Conservation (phyloP, 2,797 vertebrate genomes). For the Parauchenoglanis punctatus region DNA sequence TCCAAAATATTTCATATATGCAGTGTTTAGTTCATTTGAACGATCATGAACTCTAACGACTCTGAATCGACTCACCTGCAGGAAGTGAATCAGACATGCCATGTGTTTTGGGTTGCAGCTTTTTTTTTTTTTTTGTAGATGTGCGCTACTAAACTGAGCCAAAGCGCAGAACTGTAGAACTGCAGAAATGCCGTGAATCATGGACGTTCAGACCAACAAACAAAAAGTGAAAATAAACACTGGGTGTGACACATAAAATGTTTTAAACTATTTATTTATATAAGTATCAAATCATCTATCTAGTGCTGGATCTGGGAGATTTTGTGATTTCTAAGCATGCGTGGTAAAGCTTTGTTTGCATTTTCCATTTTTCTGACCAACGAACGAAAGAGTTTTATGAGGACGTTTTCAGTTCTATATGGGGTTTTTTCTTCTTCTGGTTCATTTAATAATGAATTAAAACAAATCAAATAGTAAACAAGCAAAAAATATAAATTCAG, state of each 20-base stretch:
- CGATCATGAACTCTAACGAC: background rate
- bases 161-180: background rate
- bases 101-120: background rate
- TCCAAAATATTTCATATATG: background rate
- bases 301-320: background rate
- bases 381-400: background rate
- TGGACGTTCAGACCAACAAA: background rate
- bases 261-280: background rate
- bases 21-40: background rate
- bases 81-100: background rate
- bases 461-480: background rate
- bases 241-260: background rate
- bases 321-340: background rate
- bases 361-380: background rate
- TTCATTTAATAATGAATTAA: background rate
- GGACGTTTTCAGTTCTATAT: background rate
- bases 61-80: background rate
- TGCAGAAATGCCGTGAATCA: background rate
- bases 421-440: background rate
- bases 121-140: background rate
- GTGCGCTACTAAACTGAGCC: background rate
- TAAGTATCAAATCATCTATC: background rate
- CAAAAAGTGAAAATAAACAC: background rate
- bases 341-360: background rate
- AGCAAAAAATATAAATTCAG: background rate